Evolutionary conservation across 2,113 vertebrate genomes (phyloP), one percentile per base, ranked within the genome.

Genomic region (Chinchilla lanigera): DNA sequence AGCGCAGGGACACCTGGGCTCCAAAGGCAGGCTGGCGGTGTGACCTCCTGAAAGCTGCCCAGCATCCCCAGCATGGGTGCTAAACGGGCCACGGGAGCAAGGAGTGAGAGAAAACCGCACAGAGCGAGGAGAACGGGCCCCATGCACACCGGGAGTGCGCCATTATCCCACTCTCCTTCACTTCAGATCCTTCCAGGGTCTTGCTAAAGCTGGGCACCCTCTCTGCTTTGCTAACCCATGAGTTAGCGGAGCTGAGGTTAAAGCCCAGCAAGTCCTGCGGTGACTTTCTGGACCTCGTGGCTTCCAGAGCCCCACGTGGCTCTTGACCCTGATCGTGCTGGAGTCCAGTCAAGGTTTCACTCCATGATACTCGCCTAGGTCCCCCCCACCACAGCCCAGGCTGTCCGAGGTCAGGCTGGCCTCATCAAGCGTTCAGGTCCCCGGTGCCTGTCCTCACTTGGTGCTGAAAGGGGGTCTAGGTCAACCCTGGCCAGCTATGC

Each of bases 81-180:
- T 30, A 52, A 28, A 50, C 0, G 28, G 20, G 12, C 2, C 41
- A 14, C 0, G 3, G n/a, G 61, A 11, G 1, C 1, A 1, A 30
- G 54, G 10, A 5, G 16, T 1, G 41, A 30, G 30, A 60, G 67
- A 61, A 75, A 67, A 33, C 0, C n/a, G 0, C 0, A 5, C 5
- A 77, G n/a, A 33, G 58, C 8, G 3, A 11, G 0, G 0, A 14
- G 54, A 61, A 26, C 0, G 0, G 4, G n/a, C 5, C 38, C 69
- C 86, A 38, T 0, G 47, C 20, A 5, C 5, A 50, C 38, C 5
- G 0, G 9, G 20, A 30, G 14, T 4, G 78, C 28, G 1, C 5
- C 24, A 0, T 22, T 17, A 3, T 13, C 60, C 33, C 5, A 1
- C n/a, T 12, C 77, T 9, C 0, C 65, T 26, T 19, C 0, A 1